Evolutionary conservation across 2,797 vertebrate genomes (phyloP).

Genomic region (Pangasius krempfi): DNA sequence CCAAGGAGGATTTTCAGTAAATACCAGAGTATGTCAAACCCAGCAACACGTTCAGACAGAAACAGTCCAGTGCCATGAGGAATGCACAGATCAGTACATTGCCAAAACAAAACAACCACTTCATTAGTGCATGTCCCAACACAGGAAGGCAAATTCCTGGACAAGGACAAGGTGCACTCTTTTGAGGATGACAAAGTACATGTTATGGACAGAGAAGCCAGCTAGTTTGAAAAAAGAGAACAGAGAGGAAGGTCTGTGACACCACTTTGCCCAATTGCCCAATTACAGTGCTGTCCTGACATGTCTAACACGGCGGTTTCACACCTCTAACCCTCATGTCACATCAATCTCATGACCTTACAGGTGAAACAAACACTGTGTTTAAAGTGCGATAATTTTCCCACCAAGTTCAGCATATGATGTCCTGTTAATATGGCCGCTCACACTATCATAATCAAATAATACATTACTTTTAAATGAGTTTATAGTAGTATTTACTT

Average conservation of each 20-base stretch:
- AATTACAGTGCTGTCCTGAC: background rate
- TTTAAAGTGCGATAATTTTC: background rate
- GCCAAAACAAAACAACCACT: slow-evolving; percentile 9
- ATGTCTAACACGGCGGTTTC: background rate
- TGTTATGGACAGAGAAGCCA: background rate
- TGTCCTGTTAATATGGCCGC: background rate
- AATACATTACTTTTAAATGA: background rate
- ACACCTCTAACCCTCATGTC: background rate
- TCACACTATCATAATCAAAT: background rate
- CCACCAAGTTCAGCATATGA: background rate
- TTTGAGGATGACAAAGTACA: background rate
- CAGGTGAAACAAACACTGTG: background rate
- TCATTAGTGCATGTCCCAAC: slow-evolving; percentile 21
- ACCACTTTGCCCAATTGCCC: background rate
- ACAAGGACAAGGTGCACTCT: background rate
- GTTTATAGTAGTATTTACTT: background rate
- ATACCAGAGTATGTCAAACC: slow-evolving; percentile 18
- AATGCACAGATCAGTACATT: slow-evolving; percentile 9
- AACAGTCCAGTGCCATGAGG: background rate
- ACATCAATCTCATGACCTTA: slow-evolving; percentile 8
- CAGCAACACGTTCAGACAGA: slow-evolving; percentile 2
- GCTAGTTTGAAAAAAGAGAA: background rate
- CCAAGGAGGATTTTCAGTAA: slow-evolving; percentile 10
- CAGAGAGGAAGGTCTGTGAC: background rate
- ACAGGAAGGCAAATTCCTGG: slow-evolving; percentile 3